A percentile compares a stretch with the other conserved stretches of the same genome.
Evolutionary conservation across 2,797 vertebrate genomes (phyloP).

Genomic region (Hemitrygon akajei): DNA sequence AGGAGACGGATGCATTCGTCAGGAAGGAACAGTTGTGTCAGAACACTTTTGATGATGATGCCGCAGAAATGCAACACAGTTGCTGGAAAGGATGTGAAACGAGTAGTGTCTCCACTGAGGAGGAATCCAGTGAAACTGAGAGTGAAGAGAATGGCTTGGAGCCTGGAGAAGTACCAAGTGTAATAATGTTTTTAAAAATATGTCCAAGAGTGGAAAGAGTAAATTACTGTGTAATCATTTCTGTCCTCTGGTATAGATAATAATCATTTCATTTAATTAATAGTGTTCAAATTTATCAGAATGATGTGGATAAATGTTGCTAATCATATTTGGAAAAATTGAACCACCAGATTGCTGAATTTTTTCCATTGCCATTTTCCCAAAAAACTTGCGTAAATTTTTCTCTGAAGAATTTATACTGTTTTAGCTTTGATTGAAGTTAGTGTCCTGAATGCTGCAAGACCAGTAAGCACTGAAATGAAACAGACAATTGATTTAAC

Average conservation of each 20-base stretch:
- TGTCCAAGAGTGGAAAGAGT: background rate
- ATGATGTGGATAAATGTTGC: background rate
- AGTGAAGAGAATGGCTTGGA: constrained; percentile 61
- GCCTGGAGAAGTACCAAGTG: constrained; percentile 62
- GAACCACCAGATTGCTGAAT: background rate
- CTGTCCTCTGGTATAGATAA: constrained; percentile 37
- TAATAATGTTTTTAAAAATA: constrained; percentile 42
- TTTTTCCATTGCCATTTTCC: background rate
- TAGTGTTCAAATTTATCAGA: background rate
- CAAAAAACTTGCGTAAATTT: background rate
- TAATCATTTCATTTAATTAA: constrained; percentile 46
- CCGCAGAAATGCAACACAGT: background rate
- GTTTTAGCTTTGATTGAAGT: background rate
- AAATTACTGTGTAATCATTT: background rate
- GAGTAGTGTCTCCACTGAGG: constrained; percentile 53
- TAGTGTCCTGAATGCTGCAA: background rate
- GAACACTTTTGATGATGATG: constrained; percentile 13
- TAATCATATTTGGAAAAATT: background rate
- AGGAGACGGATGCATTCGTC: background rate
- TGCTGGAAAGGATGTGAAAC: constrained; percentile 42
- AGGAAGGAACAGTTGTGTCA: background rate
- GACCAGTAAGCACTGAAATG: background rate
- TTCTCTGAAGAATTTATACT: background rate
- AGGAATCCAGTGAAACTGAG: constrained; percentile 56
- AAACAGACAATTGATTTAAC: background rate